Evolutionary conservation across 1,140 invertebrate species (phyloP).

Genomic region (Ylistrum balloti): DNA sequence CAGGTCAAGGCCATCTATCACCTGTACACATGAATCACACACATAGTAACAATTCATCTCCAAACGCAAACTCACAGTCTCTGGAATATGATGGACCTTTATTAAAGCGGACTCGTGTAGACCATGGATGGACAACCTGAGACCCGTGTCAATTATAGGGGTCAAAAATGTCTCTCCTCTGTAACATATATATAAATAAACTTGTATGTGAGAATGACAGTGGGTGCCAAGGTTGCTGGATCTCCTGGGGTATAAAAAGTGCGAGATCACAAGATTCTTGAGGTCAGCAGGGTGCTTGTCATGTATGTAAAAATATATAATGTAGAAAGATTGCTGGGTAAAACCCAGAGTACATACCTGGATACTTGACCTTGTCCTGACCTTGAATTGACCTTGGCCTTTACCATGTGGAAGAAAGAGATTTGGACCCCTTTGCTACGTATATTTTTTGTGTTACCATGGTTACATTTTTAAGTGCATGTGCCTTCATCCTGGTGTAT

Average conservation of each 20-base stretch:
- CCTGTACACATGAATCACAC: slow-evolving; percentile 69
- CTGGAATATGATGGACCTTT: slow-evolving; percentile 77
- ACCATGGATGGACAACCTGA: slow-evolving; percentile 76
- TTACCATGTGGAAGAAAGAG: slow-evolving; percentile 38
- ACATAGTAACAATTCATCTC: slow-evolving; percentile 74
- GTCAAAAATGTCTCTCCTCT: background rate
- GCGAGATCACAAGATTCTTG: background rate
- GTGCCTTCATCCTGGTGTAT: slow-evolving; percentile 32
- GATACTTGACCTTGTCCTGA: slow-evolving; percentile 37
- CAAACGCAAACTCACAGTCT: slow-evolving; percentile 64
- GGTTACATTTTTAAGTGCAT: slow-evolving; percentile 35
- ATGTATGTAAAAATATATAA: slow-evolving; percentile 21
- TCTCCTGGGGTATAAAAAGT: background rate
- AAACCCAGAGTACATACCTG: slow-evolving; percentile 18
- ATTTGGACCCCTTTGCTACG: slow-evolving; percentile 30
- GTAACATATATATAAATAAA: slow-evolving; percentile 36
- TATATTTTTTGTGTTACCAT: slow-evolving; percentile 40
- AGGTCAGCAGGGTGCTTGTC: background rate
- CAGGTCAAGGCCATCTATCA: slow-evolving; percentile 68
- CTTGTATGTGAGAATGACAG: slow-evolving; percentile 23
- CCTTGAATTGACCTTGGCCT: slow-evolving; percentile 23
- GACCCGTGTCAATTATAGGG: slow-evolving; percentile 8
- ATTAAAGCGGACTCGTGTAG: slow-evolving; percentile 76
- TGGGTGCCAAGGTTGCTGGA: background rate
- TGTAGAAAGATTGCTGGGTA: slow-evolving; percentile 19